phyloP scores from a whole-genome alignment of 2,888 invertebrate genomes.

The Eristalis intricaria region DNA sequence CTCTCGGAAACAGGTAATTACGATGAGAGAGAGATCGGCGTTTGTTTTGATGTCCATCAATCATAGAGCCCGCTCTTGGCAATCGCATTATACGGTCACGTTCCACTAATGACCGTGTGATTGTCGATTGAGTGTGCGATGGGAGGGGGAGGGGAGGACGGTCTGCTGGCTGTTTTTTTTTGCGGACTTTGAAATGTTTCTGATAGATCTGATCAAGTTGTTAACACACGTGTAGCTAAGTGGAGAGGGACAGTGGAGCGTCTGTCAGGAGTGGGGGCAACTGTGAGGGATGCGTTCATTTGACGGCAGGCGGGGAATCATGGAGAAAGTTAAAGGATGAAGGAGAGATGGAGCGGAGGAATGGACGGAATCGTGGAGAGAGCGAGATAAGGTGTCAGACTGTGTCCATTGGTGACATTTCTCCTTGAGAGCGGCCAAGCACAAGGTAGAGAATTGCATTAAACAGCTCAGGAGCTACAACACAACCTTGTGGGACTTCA shows the following conservation, averaged over 20 bases:
- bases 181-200: background rate
- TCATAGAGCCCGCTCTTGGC: background rate
- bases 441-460: too few relatives aligned
- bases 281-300: too few relatives aligned
- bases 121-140: background rate
- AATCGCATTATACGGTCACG: conserved; percentile 19
- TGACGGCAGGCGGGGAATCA: too few relatives aligned
- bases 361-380: too few relatives aligned
- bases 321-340: too few relatives aligned
- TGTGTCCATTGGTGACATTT: too few relatives aligned
- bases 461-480: too few relatives aligned
- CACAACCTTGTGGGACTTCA: too few relatives aligned
- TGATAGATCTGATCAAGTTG: background rate
- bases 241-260: background rate
- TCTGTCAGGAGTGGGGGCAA: background rate
- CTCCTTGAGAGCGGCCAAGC: too few relatives aligned
- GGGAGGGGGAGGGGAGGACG: background rate
- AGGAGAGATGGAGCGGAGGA: too few relatives aligned
- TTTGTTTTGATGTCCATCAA: conserved; percentile 41
- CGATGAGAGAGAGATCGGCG: background rate
- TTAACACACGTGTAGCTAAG: background rate
- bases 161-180: background rate
- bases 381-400: too few relatives aligned
- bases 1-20: conserved; percentile 23
- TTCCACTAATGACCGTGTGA: conserved; percentile 10